Base-by-base conservation (phyloP, 2,797 vertebrate species). In the Nannoperca australis region DNA sequence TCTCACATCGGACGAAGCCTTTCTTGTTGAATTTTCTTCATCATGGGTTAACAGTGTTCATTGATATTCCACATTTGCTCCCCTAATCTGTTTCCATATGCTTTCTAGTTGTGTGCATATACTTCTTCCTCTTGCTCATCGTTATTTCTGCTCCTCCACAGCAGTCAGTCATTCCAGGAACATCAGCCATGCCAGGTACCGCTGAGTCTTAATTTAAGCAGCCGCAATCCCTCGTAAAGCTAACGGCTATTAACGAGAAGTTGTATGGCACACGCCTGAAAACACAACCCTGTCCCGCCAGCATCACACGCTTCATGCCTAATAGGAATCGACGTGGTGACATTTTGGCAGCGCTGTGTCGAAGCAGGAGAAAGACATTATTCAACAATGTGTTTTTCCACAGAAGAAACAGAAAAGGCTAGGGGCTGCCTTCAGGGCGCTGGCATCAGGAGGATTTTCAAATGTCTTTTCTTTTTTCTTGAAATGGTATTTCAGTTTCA, bases 311-410 rank as follows among this genome's bases (percentile, higher is more conserved):
- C 72, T 55, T 83, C 54, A 51, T 2, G 34, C 74, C 61, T 88
- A 94, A 93, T 89, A 53, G 90, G 81, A 92, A 89, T 59, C 14
- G 86, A 91, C 84, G 81, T 53, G 73, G 88, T 80, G 89, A 89
- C 87, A 84, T 76, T 87, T 89, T 92, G 87, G 87, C 91, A 88
- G 79, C 24, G 76, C 68, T 63, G 68, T 9, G 30, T 55, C 17
- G 72, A 79, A 44, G 71, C 73, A 83, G 75, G 85, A 88, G 85
- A 86, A 86, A 93, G 74, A 59, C 83, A 78, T 82, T 66, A 84
- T 77, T 92, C 32, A 76, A 72, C 76, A 85, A 82, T 83, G 78
- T 87, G 83, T 92, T 91, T 95, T 95, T 95, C 91, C 92, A 91
- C 69, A 79, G 68, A 47, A 76, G 62, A 69, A 85, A 84, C 79